Base-by-base conservation (phyloP, 1,140 invertebrate species). In the Amphibalanus amphitrite region DNA sequence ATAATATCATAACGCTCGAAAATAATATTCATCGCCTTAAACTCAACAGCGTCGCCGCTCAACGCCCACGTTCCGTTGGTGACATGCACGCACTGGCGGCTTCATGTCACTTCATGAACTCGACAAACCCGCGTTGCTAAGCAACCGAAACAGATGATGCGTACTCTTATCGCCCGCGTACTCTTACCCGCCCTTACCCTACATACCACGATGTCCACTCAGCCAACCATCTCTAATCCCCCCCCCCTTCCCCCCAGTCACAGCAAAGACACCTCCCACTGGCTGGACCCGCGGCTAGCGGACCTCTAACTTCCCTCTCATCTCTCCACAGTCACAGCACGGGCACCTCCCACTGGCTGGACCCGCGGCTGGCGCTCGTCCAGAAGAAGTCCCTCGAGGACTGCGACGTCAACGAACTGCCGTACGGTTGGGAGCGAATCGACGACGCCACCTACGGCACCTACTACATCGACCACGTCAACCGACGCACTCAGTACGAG, bases 371-470 rank as follows among this genome's bases (percentile, higher is more conserved):
- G 69, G 91, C 92, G 0, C 88, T 92, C 77, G 90, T 95, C 75
- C 90, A 94, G 80, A 96, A 95, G 78, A 89, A 90, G 80, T 90
- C 88, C 0, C 82, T 95, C 0, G 90, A 93, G 79, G 93, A 96
- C 79, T 95, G 92, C 80, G 84, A 88, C n/a, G 92, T 95, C 77
- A 90, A 95, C 80, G 94, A 97, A 80, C 82, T 99, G 72, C 97
- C 97, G 0, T 96, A 93, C 80, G 97, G 97, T n/a, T 99, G 97
- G 97, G 97, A 98, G 79, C 89, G 93, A 82, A 97, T 98, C 33
- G 93, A 96, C 75, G 97, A 98, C 82, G 93, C 94, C 64, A 86
- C 95, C 78, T 98, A 98, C 82, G 97, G 97, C 25, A 96, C 93
- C 67, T 99, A 98, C 78, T 99, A 96, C 81, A 98, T 99, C 70